A percentile compares a stretch with the other conserved stretches of the same genome.
Evolutionary conservation across 2,888 invertebrate genomes (phyloP).

Genomic region (Nyleta sp.): DNA sequence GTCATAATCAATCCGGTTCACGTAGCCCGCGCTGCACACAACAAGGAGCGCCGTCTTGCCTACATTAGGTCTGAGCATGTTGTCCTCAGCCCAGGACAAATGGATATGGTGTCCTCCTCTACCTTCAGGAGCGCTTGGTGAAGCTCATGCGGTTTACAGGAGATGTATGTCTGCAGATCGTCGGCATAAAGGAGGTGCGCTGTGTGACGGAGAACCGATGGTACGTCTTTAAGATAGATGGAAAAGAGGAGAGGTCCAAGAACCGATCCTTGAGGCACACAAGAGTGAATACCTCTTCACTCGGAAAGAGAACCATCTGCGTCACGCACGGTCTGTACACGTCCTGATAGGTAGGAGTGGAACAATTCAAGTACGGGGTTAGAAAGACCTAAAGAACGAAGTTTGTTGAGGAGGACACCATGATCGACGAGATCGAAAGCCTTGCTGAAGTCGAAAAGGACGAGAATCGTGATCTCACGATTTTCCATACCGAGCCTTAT

Average conservation of each 20-base stretch:
- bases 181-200: neutral
- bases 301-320: neutral
- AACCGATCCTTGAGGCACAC: neutral
- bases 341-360: neutral
- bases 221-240: neutral
- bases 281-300: neutral
- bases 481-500: neutral
- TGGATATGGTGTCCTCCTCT: neutral
- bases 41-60: neutral
- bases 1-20: neutral
- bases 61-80: neutral
- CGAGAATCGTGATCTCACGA: neutral
- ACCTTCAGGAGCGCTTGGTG: neutral
- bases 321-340: neutral
- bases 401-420: neutral
- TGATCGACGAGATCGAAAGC: neutral
- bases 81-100: neutral
- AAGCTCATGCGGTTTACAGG: neutral
- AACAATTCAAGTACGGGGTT: neutral
- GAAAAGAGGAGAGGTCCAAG: neutral
- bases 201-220: neutral
- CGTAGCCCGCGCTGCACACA: neutral
- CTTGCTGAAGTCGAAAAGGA: constrained; percentile 3
- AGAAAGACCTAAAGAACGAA: neutral
- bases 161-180: neutral